Evolutionary conservation across 2,797 vertebrate genomes (phyloP).

Genomic region (Odontamblyopus rebecca): DNA sequence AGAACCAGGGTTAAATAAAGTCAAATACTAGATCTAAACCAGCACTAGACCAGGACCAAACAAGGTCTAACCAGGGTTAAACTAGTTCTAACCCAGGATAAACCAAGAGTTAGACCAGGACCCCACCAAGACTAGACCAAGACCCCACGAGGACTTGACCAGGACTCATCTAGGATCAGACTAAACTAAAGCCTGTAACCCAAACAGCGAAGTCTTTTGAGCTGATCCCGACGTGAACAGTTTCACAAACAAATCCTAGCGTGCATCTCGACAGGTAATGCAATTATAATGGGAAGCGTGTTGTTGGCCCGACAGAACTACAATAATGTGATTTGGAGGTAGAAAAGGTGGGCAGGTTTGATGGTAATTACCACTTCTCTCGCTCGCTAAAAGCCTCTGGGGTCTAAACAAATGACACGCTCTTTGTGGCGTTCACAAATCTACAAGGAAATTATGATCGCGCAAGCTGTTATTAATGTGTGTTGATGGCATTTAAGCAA

Average conservation of each 20-base stretch:
- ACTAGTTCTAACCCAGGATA: too few species aligned
- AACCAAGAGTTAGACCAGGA: too few species aligned
- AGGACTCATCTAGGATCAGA: not conserved
- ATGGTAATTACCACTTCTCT: constrained; percentile 7
- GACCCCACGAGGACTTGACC: not conserved
- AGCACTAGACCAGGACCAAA: too few species aligned
- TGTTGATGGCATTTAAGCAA: not conserved
- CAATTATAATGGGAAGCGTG: not conserved
- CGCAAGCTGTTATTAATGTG: not conserved
- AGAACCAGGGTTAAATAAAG: too few species aligned
- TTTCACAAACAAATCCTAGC: not conserved
- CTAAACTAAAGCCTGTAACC: not conserved
- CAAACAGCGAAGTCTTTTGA: not conserved
- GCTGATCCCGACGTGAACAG: not conserved
- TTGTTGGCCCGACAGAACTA: not conserved
- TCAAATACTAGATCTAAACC: too few species aligned
- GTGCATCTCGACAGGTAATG: not conserved
- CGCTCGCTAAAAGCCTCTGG: not conserved
- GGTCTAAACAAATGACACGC: not conserved
- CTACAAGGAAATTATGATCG: constrained; percentile 4
- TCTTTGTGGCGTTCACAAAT: not conserved
- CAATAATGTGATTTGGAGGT: not conserved
- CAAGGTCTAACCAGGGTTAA: too few species aligned
- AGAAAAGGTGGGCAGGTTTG: constrained; percentile 1
- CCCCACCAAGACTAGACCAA: too few species aligned